phyloP scores from a whole-genome alignment of 2,888 invertebrate species.

The Eupithecia vulgata region DNA sequence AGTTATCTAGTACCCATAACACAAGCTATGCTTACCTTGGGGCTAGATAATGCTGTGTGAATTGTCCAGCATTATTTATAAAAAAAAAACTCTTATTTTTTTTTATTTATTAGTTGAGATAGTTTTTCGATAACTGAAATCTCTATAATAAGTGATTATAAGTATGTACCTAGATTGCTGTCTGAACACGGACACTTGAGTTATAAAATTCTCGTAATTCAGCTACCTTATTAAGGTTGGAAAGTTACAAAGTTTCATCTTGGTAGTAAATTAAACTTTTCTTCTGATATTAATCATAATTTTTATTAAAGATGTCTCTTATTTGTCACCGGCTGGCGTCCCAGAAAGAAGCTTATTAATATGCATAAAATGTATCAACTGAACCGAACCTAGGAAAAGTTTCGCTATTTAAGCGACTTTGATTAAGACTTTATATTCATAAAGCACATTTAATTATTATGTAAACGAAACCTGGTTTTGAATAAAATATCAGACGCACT shows the following conservation, averaged over 20 bases:
- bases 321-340: constrained; percentile 47
- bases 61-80: too few species aligned
- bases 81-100: too few species aligned
- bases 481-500: constrained; percentile 79
- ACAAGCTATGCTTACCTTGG: too few species aligned
- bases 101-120: too few species aligned
- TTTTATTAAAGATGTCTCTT: constrained; percentile 48
- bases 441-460: constrained; percentile 83
- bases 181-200: neutral
- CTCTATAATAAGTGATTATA: too few species aligned
- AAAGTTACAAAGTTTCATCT: constrained; percentile 15
- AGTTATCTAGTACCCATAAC: too few species aligned
- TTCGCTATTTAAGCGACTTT: constrained; percentile 76
- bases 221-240: constrained; percentile 9
- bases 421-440: constrained; percentile 80
- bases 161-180: neutral
- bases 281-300: constrained; percentile 40
- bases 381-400: constrained; percentile 77
- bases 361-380: constrained; percentile 74
- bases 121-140: too few species aligned
- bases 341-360: constrained; percentile 65
- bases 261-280: constrained; percentile 23
- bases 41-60: too few species aligned
- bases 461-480: constrained; percentile 81
- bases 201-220: neutral